Evolutionary conservation across 2,888 invertebrate species (phyloP).

Genomic region (Chaetoderma sp.): DNA sequence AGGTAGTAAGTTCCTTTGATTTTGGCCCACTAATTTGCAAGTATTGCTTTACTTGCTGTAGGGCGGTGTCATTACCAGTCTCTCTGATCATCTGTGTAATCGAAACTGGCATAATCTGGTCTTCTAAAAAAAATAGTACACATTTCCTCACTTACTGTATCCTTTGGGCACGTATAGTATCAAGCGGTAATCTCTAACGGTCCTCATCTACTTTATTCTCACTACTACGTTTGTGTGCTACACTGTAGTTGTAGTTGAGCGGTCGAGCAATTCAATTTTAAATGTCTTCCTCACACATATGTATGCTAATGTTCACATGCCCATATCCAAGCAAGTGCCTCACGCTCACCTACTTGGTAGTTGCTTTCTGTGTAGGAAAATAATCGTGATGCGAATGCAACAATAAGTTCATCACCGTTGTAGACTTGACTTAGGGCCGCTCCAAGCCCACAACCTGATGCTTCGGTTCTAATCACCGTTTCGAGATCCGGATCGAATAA

Average conservation of each 20-base stretch:
- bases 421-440: neutral
- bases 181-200: neutral
- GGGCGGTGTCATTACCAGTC: too few relatives aligned
- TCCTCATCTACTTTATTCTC: neutral
- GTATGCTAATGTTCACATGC: neutral
- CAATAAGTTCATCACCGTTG: neutral
- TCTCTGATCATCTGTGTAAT: too few relatives aligned
- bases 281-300: neutral
- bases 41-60: too few relatives aligned
- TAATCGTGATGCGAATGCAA: neutral
- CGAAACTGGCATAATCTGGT: too few relatives aligned
- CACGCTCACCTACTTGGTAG: neutral
- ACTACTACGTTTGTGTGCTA: neutral
- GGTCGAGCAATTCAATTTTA: neutral
- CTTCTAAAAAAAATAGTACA: too few relatives aligned
- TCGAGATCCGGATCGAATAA: neutral
- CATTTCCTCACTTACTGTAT: too few relatives aligned
- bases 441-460: neutral
- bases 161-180: too few relatives aligned
- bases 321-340: slow-evolving; percentile 1
- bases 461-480: neutral
- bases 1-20: too few relatives aligned
- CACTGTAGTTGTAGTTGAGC: neutral
- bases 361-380: neutral
- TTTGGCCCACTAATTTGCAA: too few relatives aligned